Evolutionary conservation across 2,797 vertebrate genomes (phyloP).

Genomic region (Hoplostethus atlanticus): DNA sequence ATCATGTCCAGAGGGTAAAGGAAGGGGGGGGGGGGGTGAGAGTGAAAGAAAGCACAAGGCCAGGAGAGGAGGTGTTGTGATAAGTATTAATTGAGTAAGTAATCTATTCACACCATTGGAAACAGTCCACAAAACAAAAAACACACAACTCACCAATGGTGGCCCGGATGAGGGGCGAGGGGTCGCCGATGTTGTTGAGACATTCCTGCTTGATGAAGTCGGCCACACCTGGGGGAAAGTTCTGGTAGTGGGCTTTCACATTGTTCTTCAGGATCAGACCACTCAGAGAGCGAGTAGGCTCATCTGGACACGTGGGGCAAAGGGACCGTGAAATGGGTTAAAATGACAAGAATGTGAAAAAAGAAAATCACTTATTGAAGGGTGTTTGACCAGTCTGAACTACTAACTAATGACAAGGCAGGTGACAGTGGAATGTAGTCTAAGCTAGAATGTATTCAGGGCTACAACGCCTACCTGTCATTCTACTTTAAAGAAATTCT

Average conservation of each 20-base stretch:
- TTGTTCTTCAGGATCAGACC: slow-evolving; percentile 97
- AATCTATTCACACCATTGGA: background rate
- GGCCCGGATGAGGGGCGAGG: slow-evolving; percentile 94
- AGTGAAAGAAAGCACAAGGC: too few relatives aligned
- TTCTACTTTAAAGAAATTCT: too few relatives aligned
- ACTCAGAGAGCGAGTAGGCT: slow-evolving; percentile 94
- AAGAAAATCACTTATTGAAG: too few relatives aligned
- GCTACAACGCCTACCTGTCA: too few relatives aligned
- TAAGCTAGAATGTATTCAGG: too few relatives aligned
- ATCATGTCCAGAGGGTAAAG: slow-evolving; percentile 70
- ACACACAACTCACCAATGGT: slow-evolving; percentile 89
- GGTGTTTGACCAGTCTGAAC: too few relatives aligned
- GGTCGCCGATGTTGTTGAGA: slow-evolving; percentile 93
- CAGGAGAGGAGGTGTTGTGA: too few relatives aligned
- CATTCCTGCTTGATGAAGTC: slow-evolving; percentile 98
- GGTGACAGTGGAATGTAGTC: too few relatives aligned
- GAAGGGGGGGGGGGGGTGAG: background rate
- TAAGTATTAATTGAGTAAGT: too few relatives aligned
- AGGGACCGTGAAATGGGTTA: too few relatives aligned
- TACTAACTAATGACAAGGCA: too few relatives aligned
- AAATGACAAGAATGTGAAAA: too few relatives aligned
- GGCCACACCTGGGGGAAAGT: slow-evolving; percentile 90
- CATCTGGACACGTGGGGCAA: slow-evolving; percentile 77
- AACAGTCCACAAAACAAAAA: background rate
- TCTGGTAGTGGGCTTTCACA: slow-evolving; percentile 96